Base-by-base conservation (phyloP, 1,140 invertebrate genomes). In the Danaus plexippus region DNA sequence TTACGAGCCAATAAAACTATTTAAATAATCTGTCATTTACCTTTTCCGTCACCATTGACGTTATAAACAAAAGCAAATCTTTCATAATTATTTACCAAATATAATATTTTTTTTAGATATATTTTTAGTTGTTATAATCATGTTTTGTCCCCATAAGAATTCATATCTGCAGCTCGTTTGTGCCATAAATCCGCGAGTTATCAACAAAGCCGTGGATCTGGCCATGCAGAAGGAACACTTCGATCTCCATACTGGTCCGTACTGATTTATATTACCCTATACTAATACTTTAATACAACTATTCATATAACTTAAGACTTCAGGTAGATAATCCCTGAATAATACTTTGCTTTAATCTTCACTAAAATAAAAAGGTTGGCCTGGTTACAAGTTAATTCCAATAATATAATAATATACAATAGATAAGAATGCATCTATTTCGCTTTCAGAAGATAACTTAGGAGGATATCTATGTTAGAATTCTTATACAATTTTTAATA, bases 91-190 rank as follows among this genome's bases (percentile, higher is more conserved):
- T 58, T 50, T 54, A 45, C 41, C 55, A 54, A 54, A 43, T 11
- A n/a, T 59, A 51, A 47, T 59, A 59, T 11, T 45, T 56, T 32
- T 61, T 67, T 66, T 50, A 56, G 22, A 45, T 55, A 49, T 40
- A 48, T 61, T 60, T 32, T 32, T 54, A 47, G 40, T 46, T 9
- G 11, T 53, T 56, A 61, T 47, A 22, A 47, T 48, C 47, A 84
- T 86, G 81, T 83, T 83, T 65, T 71, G 77, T 48, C 67, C 80
- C 0, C 61, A 85, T 51, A 82, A 80, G 50, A 87, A 87, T 52
- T 81, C 81, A 9, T 87, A 82, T 50, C 55, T 87, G 5, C 84
- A 87, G 57, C 56, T 84, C 41, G 69, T 77, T 1, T 77, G 76
- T 51, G 67, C 75, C 1, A 65, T 84, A 51, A 78, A 84, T 47